Evolutionary conservation across 1,140 invertebrate species (phyloP), one percentile per base, ranked within the genome.

Genomic region (Drosophila hydei): DNA sequence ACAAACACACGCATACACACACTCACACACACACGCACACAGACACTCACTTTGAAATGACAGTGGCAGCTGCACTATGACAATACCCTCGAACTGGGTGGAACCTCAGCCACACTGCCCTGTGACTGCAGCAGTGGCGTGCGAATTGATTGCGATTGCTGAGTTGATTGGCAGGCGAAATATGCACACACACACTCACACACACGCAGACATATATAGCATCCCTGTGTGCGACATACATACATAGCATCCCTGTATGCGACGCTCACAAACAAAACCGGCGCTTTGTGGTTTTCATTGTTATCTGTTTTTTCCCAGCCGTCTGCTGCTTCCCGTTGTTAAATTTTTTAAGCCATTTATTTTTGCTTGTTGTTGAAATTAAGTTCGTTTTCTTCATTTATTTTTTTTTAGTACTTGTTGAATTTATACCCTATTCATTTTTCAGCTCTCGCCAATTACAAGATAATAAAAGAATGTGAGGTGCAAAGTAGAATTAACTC

Each of bases 71-170:
- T 59, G 69, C 67, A 80, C 58, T 76, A 68, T 68, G 74, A 62
- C 74, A 80, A 80, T 80, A 72, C 65, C 43, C 80, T 72, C 58
- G 21, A 54, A 52, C 45, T 27, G 55, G 21, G 1, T 2, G 1
- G 23, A 18, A 25, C 48, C 55, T 36, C 59, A 30, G 50, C 51
- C 51, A 50, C 27, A 45, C 48, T 25, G 30, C 16, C 27, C 11
- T n/a, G 18, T 54, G 70, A 54, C 55, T 58, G 51, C 56, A 59
- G 65, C 64, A 75, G 69, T 72, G 73, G 72, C 65, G 75, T 58
- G 75, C 60, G 88, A 88, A 88, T 88, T 88, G 83, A 88, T 88
- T 88, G 83, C 83, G 84, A 88, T 88, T 88, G 83, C 88, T 88
- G 83, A 88, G 83, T 88, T 88, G 83, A 88, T 88, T 88, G 83